Evolutionary conservation across 2,113 vertebrate species (phyloP).

Genomic region (Columba janthina): DNA sequence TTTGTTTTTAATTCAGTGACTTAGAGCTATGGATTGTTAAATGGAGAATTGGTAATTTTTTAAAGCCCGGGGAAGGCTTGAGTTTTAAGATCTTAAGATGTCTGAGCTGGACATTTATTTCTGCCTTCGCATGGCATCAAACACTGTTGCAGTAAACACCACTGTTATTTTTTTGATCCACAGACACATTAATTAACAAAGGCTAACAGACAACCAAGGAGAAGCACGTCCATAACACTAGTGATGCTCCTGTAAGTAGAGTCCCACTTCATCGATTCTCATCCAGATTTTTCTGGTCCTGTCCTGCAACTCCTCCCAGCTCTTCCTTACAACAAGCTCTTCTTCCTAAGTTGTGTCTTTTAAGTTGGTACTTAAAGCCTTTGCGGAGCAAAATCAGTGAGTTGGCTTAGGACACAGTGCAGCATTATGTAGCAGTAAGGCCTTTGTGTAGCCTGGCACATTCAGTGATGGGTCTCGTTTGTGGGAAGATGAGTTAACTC

Average conservation of each 20-base stretch:
- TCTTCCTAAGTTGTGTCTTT: background rate
- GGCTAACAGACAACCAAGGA: background rate
- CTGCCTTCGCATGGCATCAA: background rate
- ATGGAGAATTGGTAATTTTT: background rate
- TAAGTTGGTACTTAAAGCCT: background rate
- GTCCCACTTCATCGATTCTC: background rate
- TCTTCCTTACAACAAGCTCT: background rate
- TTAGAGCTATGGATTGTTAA: background rate
- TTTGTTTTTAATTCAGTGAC: background rate
- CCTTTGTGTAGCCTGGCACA: background rate
- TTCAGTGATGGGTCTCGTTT: accelerated
- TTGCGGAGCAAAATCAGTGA: background rate
- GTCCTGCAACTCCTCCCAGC: background rate
- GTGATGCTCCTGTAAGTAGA: accelerated
- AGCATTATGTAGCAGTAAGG: accelerated
- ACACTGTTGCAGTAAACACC: background rate
- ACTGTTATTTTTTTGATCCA: too few species aligned
- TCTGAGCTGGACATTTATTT: background rate
- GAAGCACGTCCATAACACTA: accelerated
- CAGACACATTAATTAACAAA: background rate
- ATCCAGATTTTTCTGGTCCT: background rate
- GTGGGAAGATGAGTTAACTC: background rate
- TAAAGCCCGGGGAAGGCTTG: background rate
- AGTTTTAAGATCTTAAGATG: background rate
- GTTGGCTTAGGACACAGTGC: background rate